Evolutionary conservation across 64 coral and sea anemone genomes (phyloP).

Genomic region (Astreopora myriophthalma): DNA sequence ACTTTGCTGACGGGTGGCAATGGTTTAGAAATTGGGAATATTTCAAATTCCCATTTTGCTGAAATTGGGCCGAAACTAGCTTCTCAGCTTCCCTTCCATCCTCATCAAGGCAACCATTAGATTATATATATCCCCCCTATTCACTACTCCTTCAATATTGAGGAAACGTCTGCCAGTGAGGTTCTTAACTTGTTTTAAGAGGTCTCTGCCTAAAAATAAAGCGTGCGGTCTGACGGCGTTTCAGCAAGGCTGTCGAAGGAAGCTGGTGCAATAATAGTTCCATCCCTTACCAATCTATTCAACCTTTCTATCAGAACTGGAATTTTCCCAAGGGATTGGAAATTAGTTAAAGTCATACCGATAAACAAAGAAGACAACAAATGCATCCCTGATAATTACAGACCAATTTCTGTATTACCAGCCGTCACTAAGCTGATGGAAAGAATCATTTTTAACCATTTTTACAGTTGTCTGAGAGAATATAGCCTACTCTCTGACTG

Average conservation of each 20-base stretch:
- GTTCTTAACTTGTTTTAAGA: too few relatives aligned
- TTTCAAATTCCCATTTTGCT: constrained; percentile 19
- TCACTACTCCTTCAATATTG: neutral
- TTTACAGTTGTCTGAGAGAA: too few relatives aligned
- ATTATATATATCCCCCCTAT: neutral
- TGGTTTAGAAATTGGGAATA: neutral
- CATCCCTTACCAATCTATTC: constrained; percentile 15
- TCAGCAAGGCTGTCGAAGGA: constrained; percentile 21
- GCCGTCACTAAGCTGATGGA: neutral
- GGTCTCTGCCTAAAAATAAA: too few relatives aligned
- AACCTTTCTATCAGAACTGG: constrained; percentile 38
- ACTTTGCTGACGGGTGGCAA: too few relatives aligned
- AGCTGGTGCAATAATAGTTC: constrained; percentile 27
- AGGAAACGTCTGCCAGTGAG: too few relatives aligned
- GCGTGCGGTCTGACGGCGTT: neutral
- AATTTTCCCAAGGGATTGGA: neutral
- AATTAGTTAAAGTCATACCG: neutral
- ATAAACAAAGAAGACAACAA: neutral
- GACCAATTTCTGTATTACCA: neutral
- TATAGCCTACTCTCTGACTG: too few relatives aligned
- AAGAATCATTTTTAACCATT: too few relatives aligned
- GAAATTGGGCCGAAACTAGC: constrained; percentile 10
- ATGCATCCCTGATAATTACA: neutral
- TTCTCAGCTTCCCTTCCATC: neutral
- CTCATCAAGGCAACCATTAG: neutral